Base-by-base conservation (phyloP, 2,797 vertebrate species). In the Sebastiscus tertius region DNA sequence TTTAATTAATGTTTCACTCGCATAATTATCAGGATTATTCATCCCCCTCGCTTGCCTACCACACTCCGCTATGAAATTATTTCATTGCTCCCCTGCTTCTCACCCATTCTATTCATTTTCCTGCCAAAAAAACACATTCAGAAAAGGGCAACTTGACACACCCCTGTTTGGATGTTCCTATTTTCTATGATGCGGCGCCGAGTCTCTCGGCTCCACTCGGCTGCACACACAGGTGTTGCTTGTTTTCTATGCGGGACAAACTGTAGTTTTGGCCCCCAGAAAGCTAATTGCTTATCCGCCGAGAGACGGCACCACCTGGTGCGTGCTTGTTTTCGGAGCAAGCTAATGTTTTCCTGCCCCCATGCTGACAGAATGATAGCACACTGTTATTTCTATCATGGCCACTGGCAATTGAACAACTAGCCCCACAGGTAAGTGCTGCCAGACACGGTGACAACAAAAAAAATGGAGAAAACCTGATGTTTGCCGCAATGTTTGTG, bases 351-450 rank as follows among this genome's bases (percentile, higher is more conserved):
- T 89, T 85, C 72, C 67, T 72, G 85, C 88, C 86, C 42, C 79
- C 88, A 83, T 77, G 88, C 89, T 86, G 93, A 91, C 85, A 89
- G 72, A 90, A 87, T 84, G 72, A 91, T 88, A 90, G 89, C 84
- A 89, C 89, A 92, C 78, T 81, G 86, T 92, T 93, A 86, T 91
- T 92, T 92, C 82, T 86, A 73, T 89, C 87, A 73, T 80, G 86
- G 60, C 73, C 84, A 79, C 46, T 89, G 82, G 89, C 86, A 91
- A 86, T 90, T 89, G 84, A 83, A 79, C 87, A 80, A 79, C 80
- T 76, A 66, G 86, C 75, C 77, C 77, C 63, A 52, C 85, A 94
- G 93, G 93, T 94, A 94, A 93, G 93, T 94, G 86, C 73, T 82
- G 76, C 67, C 74, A 83, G 83, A 79, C 67, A 54, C 2, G 26